These are phyloP conservation scores for Scaptodrosophila lebanonensis DNA, from an alignment of 1,140 invertebrate genomes.

Conservation along the genomic window DNA sequence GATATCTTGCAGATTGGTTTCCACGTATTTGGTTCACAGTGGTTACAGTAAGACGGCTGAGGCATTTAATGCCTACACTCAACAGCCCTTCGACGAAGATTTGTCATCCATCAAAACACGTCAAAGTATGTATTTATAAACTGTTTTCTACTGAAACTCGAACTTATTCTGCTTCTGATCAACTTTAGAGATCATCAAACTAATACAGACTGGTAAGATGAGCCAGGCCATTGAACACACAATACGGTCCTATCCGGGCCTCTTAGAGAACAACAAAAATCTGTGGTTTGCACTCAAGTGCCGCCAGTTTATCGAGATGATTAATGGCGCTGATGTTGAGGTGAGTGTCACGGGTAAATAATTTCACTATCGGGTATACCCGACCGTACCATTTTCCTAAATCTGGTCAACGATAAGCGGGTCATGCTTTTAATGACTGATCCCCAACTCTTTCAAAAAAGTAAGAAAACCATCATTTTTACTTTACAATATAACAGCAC, in stretches of 20 bases:
- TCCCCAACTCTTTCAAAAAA: background rate
- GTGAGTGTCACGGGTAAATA: slow-evolving; percentile 73
- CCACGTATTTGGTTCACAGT: slow-evolving; percentile 97
- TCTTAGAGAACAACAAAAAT: slow-evolving; percentile 93
- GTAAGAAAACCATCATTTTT: background rate
- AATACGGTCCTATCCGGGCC: slow-evolving; percentile 90
- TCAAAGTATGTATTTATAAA: slow-evolving; percentile 86
- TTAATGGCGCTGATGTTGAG: slow-evolving; percentile 89
- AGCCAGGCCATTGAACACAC: slow-evolving; percentile 96
- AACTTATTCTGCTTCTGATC: background rate
- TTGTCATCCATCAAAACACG: slow-evolving; percentile 96
- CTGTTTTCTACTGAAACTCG: background rate
- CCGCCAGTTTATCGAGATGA: slow-evolving; percentile 98
- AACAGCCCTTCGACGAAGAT: slow-evolving; percentile 94
- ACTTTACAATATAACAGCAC: slow-evolving; percentile 52
- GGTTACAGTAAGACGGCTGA: slow-evolving; percentile 98
- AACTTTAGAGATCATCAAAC: slow-evolving; percentile 91
- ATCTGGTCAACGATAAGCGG: too few relatives aligned
- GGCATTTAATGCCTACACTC: slow-evolving; percentile 94
- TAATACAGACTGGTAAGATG: slow-evolving; percentile 94
- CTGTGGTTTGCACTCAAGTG: slow-evolving; percentile 96
- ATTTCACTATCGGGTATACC: too few relatives aligned
- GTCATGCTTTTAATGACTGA: too few relatives aligned
- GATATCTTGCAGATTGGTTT: slow-evolving; percentile 90
- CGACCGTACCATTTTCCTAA: too few relatives aligned